Evolutionary conservation across 2,113 vertebrate genomes (phyloP), one percentile per base, ranked within the genome.

Genomic region (Cacatua alba): DNA sequence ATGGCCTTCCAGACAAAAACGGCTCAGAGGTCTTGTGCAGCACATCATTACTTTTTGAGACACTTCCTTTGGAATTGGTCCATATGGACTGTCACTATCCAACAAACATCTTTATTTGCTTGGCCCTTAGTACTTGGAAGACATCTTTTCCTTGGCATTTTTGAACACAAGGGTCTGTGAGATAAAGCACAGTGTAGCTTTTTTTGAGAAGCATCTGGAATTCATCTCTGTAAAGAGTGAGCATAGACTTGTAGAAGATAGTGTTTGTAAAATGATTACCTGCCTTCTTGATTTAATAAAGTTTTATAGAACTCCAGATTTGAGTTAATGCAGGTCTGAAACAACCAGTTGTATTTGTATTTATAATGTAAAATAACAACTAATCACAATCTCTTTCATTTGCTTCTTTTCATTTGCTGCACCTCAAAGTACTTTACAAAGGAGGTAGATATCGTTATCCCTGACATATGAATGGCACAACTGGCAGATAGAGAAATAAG

Each of bases 181-280:
- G 49, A 96, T 90, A 94, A 97, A 95, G 94, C 60, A 77, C 75
- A 79, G 33, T 59, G 64, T 41, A 68, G 52, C 21, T 74, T 39
- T 88, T 97, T 82, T 72, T 64, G 72, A 97, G 82, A 94, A 92
- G 82, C 89, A 95, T 90, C 78, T 97, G 93, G 82, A 91, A 91
- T 82, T 75, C 84, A 78, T 91, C 63, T 77, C 68, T 85, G 35
- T 78, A 57, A 84, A 96, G 90, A 94, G 52, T 94, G 57, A 77
- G 46, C 79, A 51, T 46, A 63, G 12, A 11, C 82, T 91, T 90
- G 80, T 83, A 94, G 96, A 91, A 95, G 64, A 93, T 37, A 96
- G 52, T 72, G 44, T 96, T 86, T 95, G 74, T 90, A 88, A 94
- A 96, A 81, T 55, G 24, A 88, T 82, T 84, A 86, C 29, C 20